Evolutionary conservation across 2,113 vertebrate genomes (phyloP).

Genomic region (Eurypyga helias): DNA sequence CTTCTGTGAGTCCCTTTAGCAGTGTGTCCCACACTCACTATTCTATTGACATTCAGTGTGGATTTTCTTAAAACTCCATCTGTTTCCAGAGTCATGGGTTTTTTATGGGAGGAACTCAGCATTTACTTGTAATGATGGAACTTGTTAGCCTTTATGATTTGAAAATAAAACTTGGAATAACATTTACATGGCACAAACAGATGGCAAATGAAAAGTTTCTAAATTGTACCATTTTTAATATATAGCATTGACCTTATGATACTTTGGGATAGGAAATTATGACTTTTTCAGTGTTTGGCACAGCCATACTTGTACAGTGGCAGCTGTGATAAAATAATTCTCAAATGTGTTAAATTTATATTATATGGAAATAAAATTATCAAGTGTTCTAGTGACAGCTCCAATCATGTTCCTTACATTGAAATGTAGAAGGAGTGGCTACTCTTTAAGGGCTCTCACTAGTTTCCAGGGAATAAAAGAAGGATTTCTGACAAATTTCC

Average conservation of each 20-base stretch:
- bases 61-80: background rate
- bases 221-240: background rate
- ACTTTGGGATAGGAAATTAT: background rate
- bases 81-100: background rate
- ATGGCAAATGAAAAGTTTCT: background rate
- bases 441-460: background rate
- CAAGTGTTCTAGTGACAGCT: background rate
- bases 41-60: background rate
- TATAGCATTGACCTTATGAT: background rate
- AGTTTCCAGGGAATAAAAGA: background rate
- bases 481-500: background rate
- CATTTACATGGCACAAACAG: background rate
- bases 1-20: background rate
- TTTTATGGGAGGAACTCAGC: background rate
- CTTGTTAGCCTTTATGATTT: background rate
- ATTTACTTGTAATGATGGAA: background rate
- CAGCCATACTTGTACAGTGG: background rate
- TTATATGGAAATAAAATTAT: background rate
- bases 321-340: background rate
- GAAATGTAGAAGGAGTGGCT: rapidly evolving
- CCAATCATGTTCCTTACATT: background rate
- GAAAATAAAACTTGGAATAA: background rate
- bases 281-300: background rate
- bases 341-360: background rate
- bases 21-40: background rate